Evolutionary conservation across 1,140 invertebrate species (phyloP), one percentile per base, ranked within the genome.

Genomic region (Penaeus japonicus): DNA sequence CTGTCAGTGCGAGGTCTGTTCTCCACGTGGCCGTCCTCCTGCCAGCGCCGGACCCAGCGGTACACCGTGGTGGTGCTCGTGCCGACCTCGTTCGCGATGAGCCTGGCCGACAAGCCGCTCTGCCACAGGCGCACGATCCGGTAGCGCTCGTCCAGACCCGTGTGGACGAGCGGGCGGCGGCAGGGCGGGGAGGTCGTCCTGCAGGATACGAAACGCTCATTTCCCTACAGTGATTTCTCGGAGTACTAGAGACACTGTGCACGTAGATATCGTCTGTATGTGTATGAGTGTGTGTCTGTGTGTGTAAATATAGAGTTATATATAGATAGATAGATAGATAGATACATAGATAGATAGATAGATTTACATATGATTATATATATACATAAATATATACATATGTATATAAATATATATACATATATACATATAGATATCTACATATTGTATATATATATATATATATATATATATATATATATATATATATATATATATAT

Each of bases 51-150:
- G n/a, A 81, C 47, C 79, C 79, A 81, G 32, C 79, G 35, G 79
- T 81, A 81, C n/a, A 81, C 79, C n/a, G 79, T 81, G 20, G 79
- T 55, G 12, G 57, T 18, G 80, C 80, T 82, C n/a, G 80, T 27
- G 17, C 80, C 55, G 7, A 55, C 62, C 24, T n/a, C n/a, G 24
- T 82, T 7, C 15, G 80, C 57, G 24, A 82, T 82, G 18, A 62
- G 27, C 54, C 80, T 17, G 2, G 57, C 55, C 20, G 80, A 30
- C n/a, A 62, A 1, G n/a, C 80, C 80, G 15, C 5, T n/a, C 57
- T 55, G 55, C 80, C 80, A 82, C 80, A 82, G 20, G 3, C 57
- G 24, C n/a, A 82, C 80, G 22, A 82, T 82, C 15, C 12, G 27
- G 80, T 22, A 35, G 17, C 80, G 80, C 12, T 62, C 57, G 54